phyloP scores from a whole-genome alignment of 2,797 vertebrate genomes.

The Neosilurus mollespiculum region DNA sequence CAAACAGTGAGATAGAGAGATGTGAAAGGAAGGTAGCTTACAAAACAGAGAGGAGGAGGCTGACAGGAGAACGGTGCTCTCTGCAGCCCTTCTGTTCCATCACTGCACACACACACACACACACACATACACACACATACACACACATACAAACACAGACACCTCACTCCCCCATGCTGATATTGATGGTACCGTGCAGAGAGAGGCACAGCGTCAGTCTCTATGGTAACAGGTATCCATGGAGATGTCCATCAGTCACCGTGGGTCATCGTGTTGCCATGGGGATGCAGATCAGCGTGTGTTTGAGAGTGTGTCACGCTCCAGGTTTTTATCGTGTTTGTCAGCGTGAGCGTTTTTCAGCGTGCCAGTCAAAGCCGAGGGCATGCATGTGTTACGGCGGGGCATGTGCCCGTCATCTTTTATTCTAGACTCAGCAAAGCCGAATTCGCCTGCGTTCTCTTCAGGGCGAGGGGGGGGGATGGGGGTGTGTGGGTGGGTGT shows the following conservation, averaged over 20 bases:
- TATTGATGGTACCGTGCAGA: conserved; percentile 58
- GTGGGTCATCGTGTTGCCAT: conserved; percentile 66
- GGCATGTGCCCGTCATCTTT: conserved; percentile 11
- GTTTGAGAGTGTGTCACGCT: conserved; percentile 29
- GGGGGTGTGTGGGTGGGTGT: too few species aligned
- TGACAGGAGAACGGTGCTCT: conserved; percentile 25
- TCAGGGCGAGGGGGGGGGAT: background rate
- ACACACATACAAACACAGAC: conserved; percentile 25
- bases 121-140: conserved; percentile 23
- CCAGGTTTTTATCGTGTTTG: conserved; percentile 67
- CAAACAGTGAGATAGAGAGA: too few species aligned
- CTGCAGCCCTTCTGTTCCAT: conserved; percentile 37
- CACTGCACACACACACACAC: conserved; percentile 18
- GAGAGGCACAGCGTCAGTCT: conserved; percentile 67
- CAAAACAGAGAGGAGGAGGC: conserved; percentile 45
- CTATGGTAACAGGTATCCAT: conserved; percentile 72
- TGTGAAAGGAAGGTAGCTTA: conserved; percentile 55
- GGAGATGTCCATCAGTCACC: conserved; percentile 76
- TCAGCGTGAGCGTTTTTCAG: conserved; percentile 68
- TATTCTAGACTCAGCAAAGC: conserved; percentile 22
- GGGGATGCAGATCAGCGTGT: conserved; percentile 53
- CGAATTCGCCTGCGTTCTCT: background rate
- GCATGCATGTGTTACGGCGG: background rate
- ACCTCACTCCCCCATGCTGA: conserved; percentile 45
- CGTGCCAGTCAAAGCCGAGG: conserved; percentile 63